Evolutionary conservation across 2,888 invertebrate species (phyloP).

Genomic region (Hyles lineata): DNA sequence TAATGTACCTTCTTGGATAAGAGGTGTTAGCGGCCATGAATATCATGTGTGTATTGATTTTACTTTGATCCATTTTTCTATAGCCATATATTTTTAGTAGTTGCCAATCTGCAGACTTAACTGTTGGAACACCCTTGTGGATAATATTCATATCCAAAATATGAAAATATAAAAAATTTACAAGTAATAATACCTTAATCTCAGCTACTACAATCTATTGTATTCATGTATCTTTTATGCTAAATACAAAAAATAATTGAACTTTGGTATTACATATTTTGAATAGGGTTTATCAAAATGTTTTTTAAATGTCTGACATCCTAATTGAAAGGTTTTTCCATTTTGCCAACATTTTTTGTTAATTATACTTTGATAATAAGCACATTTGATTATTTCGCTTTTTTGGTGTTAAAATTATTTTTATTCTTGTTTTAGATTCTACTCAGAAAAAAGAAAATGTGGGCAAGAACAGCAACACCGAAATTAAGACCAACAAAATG

Average conservation of each 20-base stretch:
- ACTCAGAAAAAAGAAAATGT: slow-evolving; percentile 89
- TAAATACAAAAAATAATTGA: too few relatives aligned
- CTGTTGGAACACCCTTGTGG: background rate
- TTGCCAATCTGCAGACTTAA: background rate
- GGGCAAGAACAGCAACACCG: slow-evolving; percentile 84
- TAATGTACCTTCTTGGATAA: slow-evolving; percentile 94
- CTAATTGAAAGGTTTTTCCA: too few relatives aligned
- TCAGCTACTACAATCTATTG: too few relatives aligned
- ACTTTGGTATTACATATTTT: too few relatives aligned
- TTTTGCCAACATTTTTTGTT: too few relatives aligned
- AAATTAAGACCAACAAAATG: slow-evolving; percentile 90
- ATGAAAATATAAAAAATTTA: too few relatives aligned
- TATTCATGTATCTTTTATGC: too few relatives aligned
- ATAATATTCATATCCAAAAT: too few relatives aligned
- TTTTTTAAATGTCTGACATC: too few relatives aligned
- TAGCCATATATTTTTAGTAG: background rate
- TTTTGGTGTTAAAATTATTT: background rate
- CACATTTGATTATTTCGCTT: background rate
- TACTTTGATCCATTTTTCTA: background rate
- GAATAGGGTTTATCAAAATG: too few relatives aligned
- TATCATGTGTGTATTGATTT: slow-evolving; percentile 85
- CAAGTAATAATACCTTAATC: too few relatives aligned
- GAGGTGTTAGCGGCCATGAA: slow-evolving; percentile 94
- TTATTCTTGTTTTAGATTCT: slow-evolving; percentile 71
- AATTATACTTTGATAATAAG: too few relatives aligned